Base-by-base conservation (phyloP, 2,888 invertebrate genomes). In the Sinotaia quadrata region DNA sequence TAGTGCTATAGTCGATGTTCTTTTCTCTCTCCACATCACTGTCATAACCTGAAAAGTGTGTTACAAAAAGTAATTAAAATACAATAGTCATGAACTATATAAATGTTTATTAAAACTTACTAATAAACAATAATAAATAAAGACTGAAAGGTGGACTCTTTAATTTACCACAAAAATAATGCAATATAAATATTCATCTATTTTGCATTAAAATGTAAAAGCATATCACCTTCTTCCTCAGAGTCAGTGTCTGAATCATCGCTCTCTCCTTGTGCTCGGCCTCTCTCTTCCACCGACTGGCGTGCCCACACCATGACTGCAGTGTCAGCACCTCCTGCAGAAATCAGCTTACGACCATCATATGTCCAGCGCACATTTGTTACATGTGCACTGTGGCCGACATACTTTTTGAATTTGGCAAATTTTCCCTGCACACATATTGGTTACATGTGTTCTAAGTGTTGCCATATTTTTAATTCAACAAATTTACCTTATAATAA, bases 381-480 rank as follows among this genome's bases (percentile, higher is more conserved):
- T 59, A 89, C 89, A 77, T 89, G 88, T 10, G 88, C 88, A 69
- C 88, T 88, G 80, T 88, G 88, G 21, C 87, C 88, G 57, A 78
- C 74, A 74, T 89, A 89, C 71, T 85, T 83, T 74, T 88, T 88
- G 78, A 80, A 83, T 78, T 87, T 88, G 61, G 88, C 86, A 78
- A 86, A 83, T 71, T 87, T 87, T 29, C 87, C 88, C 89, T 88
- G 76, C 33, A 79, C 62, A 67, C n/a, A n/a, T n/a, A n/a, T n/a
- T n/a, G n/a, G n/a, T n/a, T 33, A 12, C 5, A 51, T n/a, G n/a
- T n/a, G n/a, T n/a, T n/a, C n/a, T n/a, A n/a, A n/a, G n/a, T n/a
- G n/a, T n/a, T n/a, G n/a, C n/a, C n/a, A n/a, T n/a, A n/a, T n/a
- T n/a, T n/a, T n/a, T n/a, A n/a, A n/a, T n/a, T n/a, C n/a, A n/a